A percentile compares a stretch with the other conserved stretches of the same genome.
phyloP scores from a whole-genome alignment of 2,113 vertebrate genomes.

The Salvelinus sp. region DNA sequence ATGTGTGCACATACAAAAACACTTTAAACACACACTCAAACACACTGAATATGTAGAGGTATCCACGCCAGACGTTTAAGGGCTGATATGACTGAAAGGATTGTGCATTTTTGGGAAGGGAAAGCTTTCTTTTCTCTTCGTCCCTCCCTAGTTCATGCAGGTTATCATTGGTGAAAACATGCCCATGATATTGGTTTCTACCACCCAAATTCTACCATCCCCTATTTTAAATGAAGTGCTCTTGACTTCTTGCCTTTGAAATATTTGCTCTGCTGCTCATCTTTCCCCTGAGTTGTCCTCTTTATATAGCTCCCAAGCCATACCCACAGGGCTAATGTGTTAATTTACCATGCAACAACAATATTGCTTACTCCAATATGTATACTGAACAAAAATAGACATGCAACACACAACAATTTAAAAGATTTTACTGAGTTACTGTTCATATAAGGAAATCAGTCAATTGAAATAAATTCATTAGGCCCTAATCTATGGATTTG shows the following conservation, averaged over 20 bases:
- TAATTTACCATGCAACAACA: constrained; percentile 37
- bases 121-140: constrained; percentile 46
- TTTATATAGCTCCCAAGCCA: constrained; percentile 59
- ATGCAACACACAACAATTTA: too few relatives aligned
- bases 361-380: constrained; percentile 11
- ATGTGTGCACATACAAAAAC: neutral
- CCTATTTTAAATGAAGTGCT: constrained; percentile 68
- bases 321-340: constrained; percentile 50
- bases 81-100: constrained; percentile 61
- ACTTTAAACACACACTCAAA: constrained; percentile 22
- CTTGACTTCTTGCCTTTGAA: constrained; percentile 69
- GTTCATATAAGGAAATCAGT: too few relatives aligned
- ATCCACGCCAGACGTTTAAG: constrained; percentile 52
- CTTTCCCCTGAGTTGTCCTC: constrained; percentile 51
- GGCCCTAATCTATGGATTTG: too few relatives aligned
- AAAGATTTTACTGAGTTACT: too few relatives aligned
- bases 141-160: constrained; percentile 45
- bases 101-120: constrained; percentile 58
- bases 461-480: too few relatives aligned
- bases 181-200: constrained; percentile 64
- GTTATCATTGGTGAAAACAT: constrained; percentile 61
- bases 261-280: constrained; percentile 35
- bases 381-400: neutral
- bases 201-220: constrained; percentile 51
- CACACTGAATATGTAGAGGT: neutral